Evolutionary conservation across 2,113 vertebrate species (phyloP).

Genomic region (Chloroceryle aenea): DNA sequence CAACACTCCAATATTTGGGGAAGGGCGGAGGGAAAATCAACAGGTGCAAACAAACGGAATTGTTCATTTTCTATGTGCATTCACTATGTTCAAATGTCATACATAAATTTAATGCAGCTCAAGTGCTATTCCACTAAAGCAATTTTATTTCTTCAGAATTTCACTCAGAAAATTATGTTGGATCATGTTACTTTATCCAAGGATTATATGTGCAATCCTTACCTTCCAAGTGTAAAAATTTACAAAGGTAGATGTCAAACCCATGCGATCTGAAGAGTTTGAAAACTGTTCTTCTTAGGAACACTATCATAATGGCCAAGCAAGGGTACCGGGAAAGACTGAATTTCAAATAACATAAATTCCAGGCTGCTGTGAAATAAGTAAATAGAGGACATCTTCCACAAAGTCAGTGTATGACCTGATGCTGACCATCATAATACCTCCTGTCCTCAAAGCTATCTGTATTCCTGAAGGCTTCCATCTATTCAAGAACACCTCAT

Average conservation of each 20-base stretch:
- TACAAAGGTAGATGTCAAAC: background rate
- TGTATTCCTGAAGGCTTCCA: background rate
- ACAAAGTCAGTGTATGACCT: rapidly evolving
- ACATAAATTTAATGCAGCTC: background rate
- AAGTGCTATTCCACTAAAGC: background rate
- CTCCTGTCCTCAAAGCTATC: background rate
- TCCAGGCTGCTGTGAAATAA: background rate
- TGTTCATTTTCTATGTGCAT: background rate
- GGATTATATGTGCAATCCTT: background rate
- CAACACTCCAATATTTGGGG: background rate
- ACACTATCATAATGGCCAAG: background rate
- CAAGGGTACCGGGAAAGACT: background rate
- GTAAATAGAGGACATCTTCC: background rate
- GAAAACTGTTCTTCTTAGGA: background rate
- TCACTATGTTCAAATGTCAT: background rate
- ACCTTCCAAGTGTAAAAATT: background rate
- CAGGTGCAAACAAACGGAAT: background rate
- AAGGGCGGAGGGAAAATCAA: rapidly evolving
- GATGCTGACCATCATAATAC: background rate
- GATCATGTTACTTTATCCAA: background rate
- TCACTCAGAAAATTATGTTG: background rate
- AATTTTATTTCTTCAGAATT: background rate
- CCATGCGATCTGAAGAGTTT: background rate
- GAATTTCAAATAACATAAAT: background rate
- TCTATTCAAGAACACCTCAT: background rate